Percentiles rank a stretch among this genome's conserved stretches.
These are phyloP conservation scores for Chaetophractus vellerosus DNA, from an alignment of 2,797 vertebrate species.

Conservation along the genomic window DNA sequence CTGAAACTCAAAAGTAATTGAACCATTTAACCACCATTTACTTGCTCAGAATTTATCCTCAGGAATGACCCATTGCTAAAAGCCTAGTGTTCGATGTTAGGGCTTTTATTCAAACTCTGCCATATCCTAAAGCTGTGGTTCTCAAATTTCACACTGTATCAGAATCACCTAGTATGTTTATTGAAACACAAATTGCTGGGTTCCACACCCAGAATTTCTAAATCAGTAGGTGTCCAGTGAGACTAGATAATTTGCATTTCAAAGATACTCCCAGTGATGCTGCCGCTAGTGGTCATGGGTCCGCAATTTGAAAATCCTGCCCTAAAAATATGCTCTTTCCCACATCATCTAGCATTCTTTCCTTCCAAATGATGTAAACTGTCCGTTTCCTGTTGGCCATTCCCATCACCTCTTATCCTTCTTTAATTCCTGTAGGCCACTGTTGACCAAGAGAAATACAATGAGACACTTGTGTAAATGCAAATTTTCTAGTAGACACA, in stretches of 20 bases:
- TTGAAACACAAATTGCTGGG: background rate
- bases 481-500: background rate
- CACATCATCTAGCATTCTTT: background rate
- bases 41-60: constrained; percentile 77
- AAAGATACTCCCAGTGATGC: background rate
- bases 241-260: background rate
- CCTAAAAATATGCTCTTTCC: background rate
- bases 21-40: constrained; percentile 82
- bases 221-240: background rate
- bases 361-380: background rate
- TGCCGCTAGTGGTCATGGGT: background rate
- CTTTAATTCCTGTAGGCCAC: background rate
- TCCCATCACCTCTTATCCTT: background rate
- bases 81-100: background rate
- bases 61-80: constrained; percentile 75
- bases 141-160: background rate
- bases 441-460: background rate
- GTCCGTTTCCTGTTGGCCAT: background rate
- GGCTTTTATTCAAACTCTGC: constrained; percentile 38
- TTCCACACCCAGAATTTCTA: background rate
- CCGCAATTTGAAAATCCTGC: background rate
- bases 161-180: background rate
- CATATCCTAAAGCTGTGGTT: background rate
- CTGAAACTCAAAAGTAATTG: constrained; percentile 80
- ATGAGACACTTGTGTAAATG: background rate